Conservation (phyloP, 1,140 invertebrate species). For the Hesperophylax magnus region DNA sequence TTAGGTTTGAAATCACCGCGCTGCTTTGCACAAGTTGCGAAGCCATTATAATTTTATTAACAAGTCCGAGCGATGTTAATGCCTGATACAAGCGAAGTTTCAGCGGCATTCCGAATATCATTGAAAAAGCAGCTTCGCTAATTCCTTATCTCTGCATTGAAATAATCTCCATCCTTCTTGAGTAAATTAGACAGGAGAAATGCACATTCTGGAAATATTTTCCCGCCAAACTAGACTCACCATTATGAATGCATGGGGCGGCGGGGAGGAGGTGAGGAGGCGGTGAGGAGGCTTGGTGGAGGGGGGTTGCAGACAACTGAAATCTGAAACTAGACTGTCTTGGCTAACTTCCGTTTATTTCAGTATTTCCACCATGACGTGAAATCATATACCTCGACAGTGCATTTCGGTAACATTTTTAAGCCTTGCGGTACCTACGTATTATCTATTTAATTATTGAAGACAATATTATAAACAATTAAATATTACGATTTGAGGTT, state of each 20-base stretch:
- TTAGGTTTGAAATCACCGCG: background rate
- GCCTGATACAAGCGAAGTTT: background rate
- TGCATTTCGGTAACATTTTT: too few species aligned
- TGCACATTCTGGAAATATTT: slow-evolving; percentile 32
- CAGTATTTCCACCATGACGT: too few species aligned
- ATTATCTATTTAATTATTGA: too few species aligned
- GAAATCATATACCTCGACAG: too few species aligned
- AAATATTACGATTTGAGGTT: too few species aligned
- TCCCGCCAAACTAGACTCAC: slow-evolving; percentile 19
- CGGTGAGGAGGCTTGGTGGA: too few species aligned
- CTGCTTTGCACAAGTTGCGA: background rate
- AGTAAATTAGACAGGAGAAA: slow-evolving; percentile 37
- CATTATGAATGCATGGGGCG: slow-evolving; percentile 16
- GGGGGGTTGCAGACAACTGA: slow-evolving; percentile 26
- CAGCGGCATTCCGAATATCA: background rate
- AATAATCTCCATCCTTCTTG: slow-evolving; percentile 15
- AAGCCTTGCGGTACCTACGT: too few species aligned
- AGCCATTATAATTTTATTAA: too few species aligned
- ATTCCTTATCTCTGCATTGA: slow-evolving; percentile 12
- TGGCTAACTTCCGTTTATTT: background rate
- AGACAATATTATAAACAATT: too few species aligned
- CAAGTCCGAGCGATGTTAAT: background rate
- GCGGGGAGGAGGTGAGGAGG: too few species aligned
- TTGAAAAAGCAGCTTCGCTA: background rate
- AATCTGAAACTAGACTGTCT: slow-evolving; percentile 21